Conservation (phyloP, 2,888 invertebrate genomes). For the Catocala nupta region DNA sequence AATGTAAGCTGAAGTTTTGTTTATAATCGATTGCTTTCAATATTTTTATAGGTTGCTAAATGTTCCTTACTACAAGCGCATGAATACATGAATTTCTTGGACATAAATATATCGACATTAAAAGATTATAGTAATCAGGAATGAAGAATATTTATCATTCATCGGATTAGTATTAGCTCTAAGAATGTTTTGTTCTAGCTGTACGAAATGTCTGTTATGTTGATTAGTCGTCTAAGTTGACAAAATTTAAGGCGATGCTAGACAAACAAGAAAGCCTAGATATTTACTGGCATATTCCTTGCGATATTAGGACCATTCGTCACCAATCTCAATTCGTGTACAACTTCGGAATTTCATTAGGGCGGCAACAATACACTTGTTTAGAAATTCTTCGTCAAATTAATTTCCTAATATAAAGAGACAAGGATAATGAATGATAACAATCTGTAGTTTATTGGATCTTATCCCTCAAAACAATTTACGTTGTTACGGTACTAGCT, state of each 20-base stretch:
- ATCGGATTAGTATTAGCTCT: too few relatives aligned
- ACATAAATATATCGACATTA: too few relatives aligned
- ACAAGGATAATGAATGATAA: constrained; percentile 29
- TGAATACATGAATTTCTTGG: too few relatives aligned
- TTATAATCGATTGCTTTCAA: background rate
- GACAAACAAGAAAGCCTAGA: constrained; percentile 10
- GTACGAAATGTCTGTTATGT: too few relatives aligned
- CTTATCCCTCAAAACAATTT: constrained; percentile 21
- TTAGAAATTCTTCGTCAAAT: constrained; percentile 36
- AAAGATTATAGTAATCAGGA: too few relatives aligned
- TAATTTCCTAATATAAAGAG: constrained; percentile 32
- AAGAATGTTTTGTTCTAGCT: too few relatives aligned
- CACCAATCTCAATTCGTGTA: constrained; percentile 29
- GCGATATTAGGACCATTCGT: constrained; percentile 22
- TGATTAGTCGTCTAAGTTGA: background rate
- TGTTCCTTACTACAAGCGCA: too few relatives aligned
- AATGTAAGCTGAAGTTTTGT: background rate
- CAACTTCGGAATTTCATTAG: constrained; percentile 41
- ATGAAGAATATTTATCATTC: too few relatives aligned
- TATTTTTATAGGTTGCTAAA: too few relatives aligned
- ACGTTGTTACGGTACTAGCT: constrained; percentile 3
- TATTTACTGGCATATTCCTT: constrained; percentile 20
- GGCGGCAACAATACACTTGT: constrained; percentile 31
- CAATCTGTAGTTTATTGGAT: constrained; percentile 35
- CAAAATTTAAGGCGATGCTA: background rate